Evolutionary conservation across 2,113 vertebrate species (phyloP), one percentile per base, ranked within the genome.

Genomic region (Diadophis punctatus): DNA sequence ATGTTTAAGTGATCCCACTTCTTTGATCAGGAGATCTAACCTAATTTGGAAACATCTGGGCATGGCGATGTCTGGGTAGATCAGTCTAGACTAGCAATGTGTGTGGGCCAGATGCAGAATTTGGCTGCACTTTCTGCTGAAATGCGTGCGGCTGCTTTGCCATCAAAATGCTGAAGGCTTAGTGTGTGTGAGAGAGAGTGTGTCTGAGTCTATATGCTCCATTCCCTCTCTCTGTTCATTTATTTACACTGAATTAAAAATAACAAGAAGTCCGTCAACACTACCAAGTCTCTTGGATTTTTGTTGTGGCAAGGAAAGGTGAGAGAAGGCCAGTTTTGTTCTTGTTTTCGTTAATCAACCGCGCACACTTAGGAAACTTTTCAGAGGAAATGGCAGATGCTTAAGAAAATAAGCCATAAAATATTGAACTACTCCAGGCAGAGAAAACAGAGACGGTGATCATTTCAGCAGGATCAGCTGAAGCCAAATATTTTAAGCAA

Each of bases 71-170:
- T 93, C 86, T 84, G 48, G 93, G 93, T 93, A 95, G 95, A 86
- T 94, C 74, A 48, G 94, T 96, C 91, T 95, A 97, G 94, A 96
- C 88, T 34, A 92, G 91, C 96, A 91, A 93, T 8, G 95, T 97
- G 96, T 97, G 97, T 97, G 97, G 96, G 96, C 96, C 96, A 96
- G 95, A 97, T 95, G 93, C 93, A 95, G 95, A 95, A 80, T 93
- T 86, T 96, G 95, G 94, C 96, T 96, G 80, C 58, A 93, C 56
- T 94, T 88, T 87, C 91, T 10, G 89, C 91, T 93, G 51, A 94
- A 96, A 94, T 96, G 48, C 39, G 84, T 93, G 90, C 90, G 91
- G 90, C 90, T 93, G 88, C 52, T 58, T 30, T 94, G 89, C 74
- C 94, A 95, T 94, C 93, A 95, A 97, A 96, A 96, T 95, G 94